Evolutionary conservation across 2,797 vertebrate species (phyloP), one percentile per base, ranked within the genome.

Genomic region (Etheostoma nigrum): DNA sequence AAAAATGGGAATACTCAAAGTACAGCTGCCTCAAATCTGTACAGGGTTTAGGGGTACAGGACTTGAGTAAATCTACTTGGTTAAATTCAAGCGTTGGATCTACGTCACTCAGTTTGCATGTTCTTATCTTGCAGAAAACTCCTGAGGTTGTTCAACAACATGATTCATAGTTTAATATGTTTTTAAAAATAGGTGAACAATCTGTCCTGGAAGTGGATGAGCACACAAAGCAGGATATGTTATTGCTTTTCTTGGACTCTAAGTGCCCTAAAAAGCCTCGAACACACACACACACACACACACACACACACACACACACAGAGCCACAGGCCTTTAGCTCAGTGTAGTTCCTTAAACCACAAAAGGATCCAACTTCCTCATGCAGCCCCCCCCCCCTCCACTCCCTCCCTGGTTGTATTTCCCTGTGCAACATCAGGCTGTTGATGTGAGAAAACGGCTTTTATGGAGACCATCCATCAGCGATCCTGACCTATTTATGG

Each of bases 331-430:
- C 57, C 72, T 78, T 62, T n/a, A 51, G 36, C 63, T 64, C 27
- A 1, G n/a, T 55, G 36, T 75, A 68, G 83, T 89, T 87, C 73
- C 85, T 78, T 52, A 23, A 40, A 82, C 69, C 82, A 76, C 83
- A 82, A 66, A 82, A 79, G 67, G 67, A 58, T 79, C 69, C 18
- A 40, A 79, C 88, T 90, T 88, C 81, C 88, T 89, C 69, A 13
- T 63, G 52, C 61, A 62, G 18, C 54, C 18, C 54, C 9, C 55
- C 49, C 23, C 69, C 27, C 64, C 54, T 5, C 51, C 49, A 19
- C 66, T 36, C 67, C 18, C 69, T 36, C 67, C 15, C 58, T 23
- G n/a, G 55, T 40, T 67, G 61, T 58, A 10, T 49, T 72, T 51
- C 19, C 65, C 40, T 57, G 19, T 60, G 58, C 61, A 51, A 73